phyloP scores from a whole-genome alignment of 2,113 vertebrate species.

The Beaufortia kweichowensis region DNA sequence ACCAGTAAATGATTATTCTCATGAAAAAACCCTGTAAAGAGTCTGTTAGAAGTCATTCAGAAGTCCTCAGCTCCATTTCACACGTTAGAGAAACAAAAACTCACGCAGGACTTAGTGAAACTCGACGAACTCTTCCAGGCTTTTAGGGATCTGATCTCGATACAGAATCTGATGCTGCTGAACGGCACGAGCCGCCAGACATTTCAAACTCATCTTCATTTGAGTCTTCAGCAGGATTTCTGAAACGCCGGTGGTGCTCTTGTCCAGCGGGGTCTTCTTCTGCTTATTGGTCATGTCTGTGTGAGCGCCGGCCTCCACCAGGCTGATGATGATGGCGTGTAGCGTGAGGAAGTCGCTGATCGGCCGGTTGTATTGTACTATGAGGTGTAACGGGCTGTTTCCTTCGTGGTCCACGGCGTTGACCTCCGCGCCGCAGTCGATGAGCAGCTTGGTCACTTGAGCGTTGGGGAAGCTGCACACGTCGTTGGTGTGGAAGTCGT shows the following conservation, averaged over 20 bases:
- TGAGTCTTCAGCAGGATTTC: constrained; percentile 98
- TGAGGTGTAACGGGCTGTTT: constrained; percentile 92
- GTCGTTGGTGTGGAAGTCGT: constrained; percentile 97
- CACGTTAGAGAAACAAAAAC: constrained; percentile 23
- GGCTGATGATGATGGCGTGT: constrained; percentile 94
- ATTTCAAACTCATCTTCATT: constrained; percentile 99
- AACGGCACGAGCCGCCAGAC: constrained; percentile 95
- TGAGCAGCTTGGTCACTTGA: constrained; percentile 88
- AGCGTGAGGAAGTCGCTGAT: constrained; percentile 98
- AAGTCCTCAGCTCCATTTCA: constrained; percentile 49
- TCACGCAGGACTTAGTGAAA: constrained; percentile 86
- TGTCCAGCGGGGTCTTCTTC: constrained; percentile 95
- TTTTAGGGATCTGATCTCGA: constrained; percentile 94
- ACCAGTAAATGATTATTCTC: neutral
- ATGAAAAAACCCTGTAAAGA: neutral
- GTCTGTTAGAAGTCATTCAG: constrained; percentile 8
- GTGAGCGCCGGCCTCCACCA: constrained; percentile 96
- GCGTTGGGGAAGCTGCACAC: constrained; percentile 97
- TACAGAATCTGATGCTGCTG: constrained; percentile 89
- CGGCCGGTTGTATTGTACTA: constrained; percentile 97
- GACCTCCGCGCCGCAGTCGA: constrained; percentile 90
- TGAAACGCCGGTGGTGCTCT: constrained; percentile 94
- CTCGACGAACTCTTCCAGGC: constrained; percentile 95
- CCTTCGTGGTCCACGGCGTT: constrained; percentile 91
- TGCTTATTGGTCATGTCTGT: constrained; percentile 97